Evolutionary conservation across 1,140 invertebrate species (phyloP), one percentile per base, ranked within the genome.

Genomic region (Drosophila murphyi): DNA sequence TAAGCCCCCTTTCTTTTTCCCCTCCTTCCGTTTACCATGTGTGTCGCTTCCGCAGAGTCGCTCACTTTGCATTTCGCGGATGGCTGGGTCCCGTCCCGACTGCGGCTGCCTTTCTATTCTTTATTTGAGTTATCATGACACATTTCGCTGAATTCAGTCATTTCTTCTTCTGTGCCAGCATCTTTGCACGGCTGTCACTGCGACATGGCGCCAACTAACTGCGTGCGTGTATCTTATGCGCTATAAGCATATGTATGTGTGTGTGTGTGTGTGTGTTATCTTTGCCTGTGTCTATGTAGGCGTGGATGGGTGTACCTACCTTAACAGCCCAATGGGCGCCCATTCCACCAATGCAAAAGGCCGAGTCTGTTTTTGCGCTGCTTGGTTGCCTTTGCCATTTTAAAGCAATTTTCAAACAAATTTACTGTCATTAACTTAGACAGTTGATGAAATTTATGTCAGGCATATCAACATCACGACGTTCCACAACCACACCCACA

Each of bases 351-450:
- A 12, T 43, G 39, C 57, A 34, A 67, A 63, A 48, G 60, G 65
- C 55, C 67, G 60, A 55, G 74, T 69, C 70, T 78, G 83, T 89
- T 87, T 83, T 85, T 88, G 80, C 80, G 69, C 73, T 83, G 85
- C 77, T 80, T 78, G 80, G 83, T 85, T 88, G 83, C 80, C 85
- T 78, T 45, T 89, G 85, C 83, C 85, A 89, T 89, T 89, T 89
- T 89, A 89, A 89, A 89, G 85, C 85, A 89, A 89, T 89, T 89
- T 89, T 89, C 85, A 89, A 89, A 89, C 85, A 89, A 89, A 89
- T 89, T 89, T 89, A 89, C 85, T 89, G 85, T 89, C 85, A 89
- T 89, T 89, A 89, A 89, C 85, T 89, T 89, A 89, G 85, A 89
- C 85, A 89, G 85, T 89, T 89, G 85, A 89, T 89, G 85, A 89